Evolutionary conservation across 2,888 invertebrate genomes (phyloP), one percentile per base, ranked within the genome.

Genomic region (Chamaedrilus cognettii): DNA sequence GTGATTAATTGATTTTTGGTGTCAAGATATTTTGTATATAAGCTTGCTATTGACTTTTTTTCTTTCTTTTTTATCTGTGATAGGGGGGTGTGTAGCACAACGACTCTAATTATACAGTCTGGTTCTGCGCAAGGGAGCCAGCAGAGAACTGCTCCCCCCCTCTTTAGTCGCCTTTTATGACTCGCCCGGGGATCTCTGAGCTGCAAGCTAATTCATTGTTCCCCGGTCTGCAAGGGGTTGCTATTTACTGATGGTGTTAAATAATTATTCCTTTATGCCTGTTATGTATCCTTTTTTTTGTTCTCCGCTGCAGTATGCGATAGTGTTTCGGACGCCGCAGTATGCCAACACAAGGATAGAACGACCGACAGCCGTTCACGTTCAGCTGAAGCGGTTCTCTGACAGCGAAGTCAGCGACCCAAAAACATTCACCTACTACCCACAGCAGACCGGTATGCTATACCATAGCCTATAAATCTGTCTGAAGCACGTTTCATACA

Each of bases 301-400:
- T 30, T 42, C n/a, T n/a, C n/a, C 52, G n/a, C 56, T 66, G 3
- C 68, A 74, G 74, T 67, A 65, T 55, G 74, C 74, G 19, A 75
- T 75, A 28, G 75, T 74, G 66, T 74, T 74, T 61, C 66, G 66
- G 69, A 91, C 90, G 87, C 88, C 70, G 82, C 87, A 78, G 91
- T 90, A 74, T 59, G 32, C 51, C 2, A 57, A 69, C 57, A 60
- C 23, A 15, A 60, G 66, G 23, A 74, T 74, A 32, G 52, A 34
- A 3, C n/a, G 60, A 11, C 69, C 74, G 15, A 60, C 60, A 15
- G 34, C 57, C 2, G 74, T 74, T 3, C 58, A 60, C n/a, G 60
- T 74, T n/a, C 72, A 74, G 56, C 68, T 74, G 31, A 67, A 63
- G 32, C 64, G 74, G 2, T 62, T 64, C 5, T 70, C 71, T 2